Base-by-base conservation (phyloP, 2,888 invertebrate species). In the Oithona nana region DNA sequence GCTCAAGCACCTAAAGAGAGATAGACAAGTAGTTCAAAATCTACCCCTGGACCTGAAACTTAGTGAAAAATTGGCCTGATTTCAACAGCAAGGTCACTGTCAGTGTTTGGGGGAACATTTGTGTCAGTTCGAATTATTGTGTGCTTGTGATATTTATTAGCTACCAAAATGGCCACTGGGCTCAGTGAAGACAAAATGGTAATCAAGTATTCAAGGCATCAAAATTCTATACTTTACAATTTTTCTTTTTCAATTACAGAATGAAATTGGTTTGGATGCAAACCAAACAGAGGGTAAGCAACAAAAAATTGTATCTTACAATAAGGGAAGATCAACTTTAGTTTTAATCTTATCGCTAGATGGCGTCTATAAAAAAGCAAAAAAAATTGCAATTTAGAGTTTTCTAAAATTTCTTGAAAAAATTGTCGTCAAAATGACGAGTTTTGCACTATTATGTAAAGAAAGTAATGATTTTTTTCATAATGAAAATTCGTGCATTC, bases 181-280 rank as follows among this genome's bases (percentile, higher is more conserved):
- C 29, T 57, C 22, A 57, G 57, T 29, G 57, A 57, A 57, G 57
- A 57, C 20, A 57, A 39, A 29, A 57, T 57, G 57, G 57, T 57
- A 57, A 28, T 4, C 22, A 54, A 20, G 20, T 54, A 26, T 54
- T 54, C 22, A 24, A 24, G 54, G 24, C 26, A 24, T 2, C 3
- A 54, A 54, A 54, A 16, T 16, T 39, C 16, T 6, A 39, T 11
- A 39, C 16, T 39, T 11, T 11, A 6, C 16, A 16, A 16, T 39
- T 39, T 11, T 11, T 39, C 39, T 39, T 39, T 39, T 39, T 11
- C 6, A 39, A 11, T 39, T 26, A n/a, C 48, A 57, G 57, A 57
- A 57, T 20, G 57, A 57, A 11, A 57, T 57, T 57, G 57, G 57
- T 4, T 20, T 57, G 29, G 57, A 57, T 20, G 30, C 57, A 30